A percentile compares a stretch with the other conserved stretches of the same genome.
These are phyloP conservation scores for Anguilla obscura DNA, from an alignment of 2,797 vertebrate species.

Conservation along the genomic window DNA sequence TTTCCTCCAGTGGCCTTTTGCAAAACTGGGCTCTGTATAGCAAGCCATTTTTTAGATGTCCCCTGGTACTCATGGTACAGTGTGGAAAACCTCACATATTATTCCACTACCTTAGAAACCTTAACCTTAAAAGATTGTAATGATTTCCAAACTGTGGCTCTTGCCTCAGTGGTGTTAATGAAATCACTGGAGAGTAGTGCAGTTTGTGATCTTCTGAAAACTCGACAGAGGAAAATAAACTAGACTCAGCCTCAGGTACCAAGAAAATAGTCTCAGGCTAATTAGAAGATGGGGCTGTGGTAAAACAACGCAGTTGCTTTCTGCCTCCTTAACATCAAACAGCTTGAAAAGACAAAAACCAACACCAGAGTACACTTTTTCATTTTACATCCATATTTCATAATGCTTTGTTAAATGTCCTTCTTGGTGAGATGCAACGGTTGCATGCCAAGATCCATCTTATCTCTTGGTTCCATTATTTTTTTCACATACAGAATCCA, in stretches of 20 bases:
- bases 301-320: background rate
- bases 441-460: background rate
- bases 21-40: background rate
- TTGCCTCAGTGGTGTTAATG: conserved; percentile 11
- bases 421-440: background rate
- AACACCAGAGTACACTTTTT: background rate
- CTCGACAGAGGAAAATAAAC: background rate
- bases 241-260: background rate
- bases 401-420: background rate
- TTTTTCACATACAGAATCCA: background rate
- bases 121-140: conserved; percentile 1
- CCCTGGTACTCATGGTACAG: background rate
- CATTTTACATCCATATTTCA: background rate
- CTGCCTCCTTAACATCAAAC: background rate
- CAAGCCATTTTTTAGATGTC: conserved; percentile 11
- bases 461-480: background rate
- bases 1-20: background rate
- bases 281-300: background rate
- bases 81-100: background rate
- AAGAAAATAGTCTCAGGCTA: background rate
- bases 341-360: background rate
- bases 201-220: background rate
- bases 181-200: background rate
- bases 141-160: background rate
- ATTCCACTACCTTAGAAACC: background rate